phyloP scores from a whole-genome alignment of 2,888 invertebrate genomes.

The Hypolimnas misippus region DNA sequence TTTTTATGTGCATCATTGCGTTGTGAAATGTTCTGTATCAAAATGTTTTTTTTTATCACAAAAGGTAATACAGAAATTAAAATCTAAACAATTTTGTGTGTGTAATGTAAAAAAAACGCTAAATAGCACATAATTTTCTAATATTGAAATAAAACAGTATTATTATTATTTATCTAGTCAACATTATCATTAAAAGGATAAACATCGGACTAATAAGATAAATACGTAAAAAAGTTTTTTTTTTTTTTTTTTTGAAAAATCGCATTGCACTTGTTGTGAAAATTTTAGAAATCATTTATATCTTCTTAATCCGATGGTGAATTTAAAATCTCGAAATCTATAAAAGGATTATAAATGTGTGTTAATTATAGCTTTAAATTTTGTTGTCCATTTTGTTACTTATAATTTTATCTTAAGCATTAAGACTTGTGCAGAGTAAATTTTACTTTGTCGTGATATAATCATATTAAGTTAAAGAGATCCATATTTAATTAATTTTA shows the following conservation, averaged over 20 bases:
- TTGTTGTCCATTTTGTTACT: slow-evolving; percentile 19
- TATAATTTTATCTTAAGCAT: slow-evolving; percentile 19
- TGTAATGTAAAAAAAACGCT: too few relatives aligned
- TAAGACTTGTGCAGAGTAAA: slow-evolving; percentile 17
- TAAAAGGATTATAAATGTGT: not conserved
- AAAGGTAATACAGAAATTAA: not conserved
- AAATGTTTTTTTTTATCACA: not conserved
- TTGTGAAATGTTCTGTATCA: not conserved
- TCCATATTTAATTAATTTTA: slow-evolving; percentile 4
- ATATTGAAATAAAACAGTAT: not conserved
- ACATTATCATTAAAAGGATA: not conserved
- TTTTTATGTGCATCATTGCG: not conserved
- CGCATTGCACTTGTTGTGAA: too few relatives aligned
- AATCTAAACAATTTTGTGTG: not conserved
- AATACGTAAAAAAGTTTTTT: too few relatives aligned
- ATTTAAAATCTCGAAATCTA: too few relatives aligned
- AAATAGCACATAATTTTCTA: not conserved
- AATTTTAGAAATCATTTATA: too few relatives aligned
- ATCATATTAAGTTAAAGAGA: not conserved
- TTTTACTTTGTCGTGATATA: slow-evolving; percentile 9
- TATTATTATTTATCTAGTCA: slow-evolving; percentile 2
- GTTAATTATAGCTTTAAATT: slow-evolving; percentile 23
- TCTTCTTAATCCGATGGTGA: too few relatives aligned
- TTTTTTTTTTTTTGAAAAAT: too few relatives aligned
- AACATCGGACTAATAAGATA: not conserved